Base-by-base conservation (phyloP, 1,140 invertebrate genomes). In the Thrips palmi region DNA sequence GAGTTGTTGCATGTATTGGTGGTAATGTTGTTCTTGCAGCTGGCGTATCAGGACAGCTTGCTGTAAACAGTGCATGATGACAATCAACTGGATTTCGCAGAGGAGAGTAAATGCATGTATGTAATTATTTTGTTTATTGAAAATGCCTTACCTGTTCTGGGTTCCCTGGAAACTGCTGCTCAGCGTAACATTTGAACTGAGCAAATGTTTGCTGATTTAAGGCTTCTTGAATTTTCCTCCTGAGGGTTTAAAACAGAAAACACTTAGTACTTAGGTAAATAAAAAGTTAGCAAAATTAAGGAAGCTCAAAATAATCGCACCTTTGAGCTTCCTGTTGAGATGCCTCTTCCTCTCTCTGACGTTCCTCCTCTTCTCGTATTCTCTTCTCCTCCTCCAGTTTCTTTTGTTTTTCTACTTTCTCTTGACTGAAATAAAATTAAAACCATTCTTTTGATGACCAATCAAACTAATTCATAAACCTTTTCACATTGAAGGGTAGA, bases 11-110 rank as follows among this genome's bases (percentile, higher is more conserved):
- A 97, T 92, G 53, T 97, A 97, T 52, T 96, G 89, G 52, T 94
- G 86, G 55, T 94, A 97, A 60, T 97, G 92, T 49, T 97, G 87
- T 47, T 94, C 89, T 62, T 97, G 92, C 25, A 97, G 57, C 52
- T 96, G 91, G 31, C 75, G 65, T 34, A 97, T 87, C 12, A 97
- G 61, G 33, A 88, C 71, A 2, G 80, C 86, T 70, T 97, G 93
- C 65, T 94, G 54, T 15, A 46, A 32, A 40, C 44, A 4, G 31
- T 22, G 21, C 28, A 39, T 24, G 15, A 42, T 17, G 15, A 27
- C 33, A 38, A 21, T 18, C 7, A 23, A 11, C 6, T 8, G 10
- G 5, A 14, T 14, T 12, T 25, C 4, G 32, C 28, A 21, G 22
- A 37, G 33, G 38, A 7, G 33, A 28, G 21, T 28, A 24, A 31